These are phyloP conservation scores for Neodiprion virginianus DNA, from an alignment of 1,140 invertebrate species.

Conservation along the genomic window DNA sequence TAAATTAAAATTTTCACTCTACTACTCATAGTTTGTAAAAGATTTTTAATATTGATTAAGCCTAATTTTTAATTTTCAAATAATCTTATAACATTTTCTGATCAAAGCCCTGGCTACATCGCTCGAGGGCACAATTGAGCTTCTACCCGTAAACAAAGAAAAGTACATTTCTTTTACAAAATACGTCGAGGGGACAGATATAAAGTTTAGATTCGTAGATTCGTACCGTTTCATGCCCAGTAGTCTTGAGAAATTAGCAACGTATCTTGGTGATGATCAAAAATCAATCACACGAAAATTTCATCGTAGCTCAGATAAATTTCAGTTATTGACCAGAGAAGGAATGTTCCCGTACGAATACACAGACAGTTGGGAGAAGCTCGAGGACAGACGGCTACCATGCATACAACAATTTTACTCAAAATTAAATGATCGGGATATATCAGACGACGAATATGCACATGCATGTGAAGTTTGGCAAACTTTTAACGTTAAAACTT, in stretches of 20 bases:
- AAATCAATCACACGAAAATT: too few relatives aligned
- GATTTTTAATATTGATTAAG: too few relatives aligned
- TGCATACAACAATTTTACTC: constrained; percentile 47
- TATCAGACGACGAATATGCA: constrained; percentile 47
- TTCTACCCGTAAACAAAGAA: constrained; percentile 35
- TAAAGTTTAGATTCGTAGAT: too few relatives aligned
- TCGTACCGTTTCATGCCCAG: too few relatives aligned
- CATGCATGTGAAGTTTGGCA: constrained; percentile 52
- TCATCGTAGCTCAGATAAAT: too few relatives aligned
- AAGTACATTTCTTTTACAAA: constrained; percentile 37
- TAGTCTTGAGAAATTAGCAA: too few relatives aligned
- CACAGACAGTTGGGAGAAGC: constrained; percentile 34
- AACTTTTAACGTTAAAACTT: constrained; percentile 45
- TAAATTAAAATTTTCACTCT: too few relatives aligned
- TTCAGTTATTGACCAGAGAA: too few relatives aligned
- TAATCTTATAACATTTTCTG: constrained; percentile 19
- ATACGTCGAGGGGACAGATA: too few relatives aligned
- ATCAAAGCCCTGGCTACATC: constrained; percentile 25
- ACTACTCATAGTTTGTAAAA: too few relatives aligned
- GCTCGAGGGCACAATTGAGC: constrained; percentile 14
- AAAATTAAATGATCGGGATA: constrained; percentile 37
- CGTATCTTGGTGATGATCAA: too few relatives aligned
- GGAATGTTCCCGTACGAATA: constrained; percentile 23
- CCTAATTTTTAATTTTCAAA: too few relatives aligned
- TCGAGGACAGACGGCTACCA: constrained; percentile 41